These are phyloP conservation scores for Gallinago media DNA, from an alignment of 2,113 vertebrate genomes.

Conservation along the genomic window DNA sequence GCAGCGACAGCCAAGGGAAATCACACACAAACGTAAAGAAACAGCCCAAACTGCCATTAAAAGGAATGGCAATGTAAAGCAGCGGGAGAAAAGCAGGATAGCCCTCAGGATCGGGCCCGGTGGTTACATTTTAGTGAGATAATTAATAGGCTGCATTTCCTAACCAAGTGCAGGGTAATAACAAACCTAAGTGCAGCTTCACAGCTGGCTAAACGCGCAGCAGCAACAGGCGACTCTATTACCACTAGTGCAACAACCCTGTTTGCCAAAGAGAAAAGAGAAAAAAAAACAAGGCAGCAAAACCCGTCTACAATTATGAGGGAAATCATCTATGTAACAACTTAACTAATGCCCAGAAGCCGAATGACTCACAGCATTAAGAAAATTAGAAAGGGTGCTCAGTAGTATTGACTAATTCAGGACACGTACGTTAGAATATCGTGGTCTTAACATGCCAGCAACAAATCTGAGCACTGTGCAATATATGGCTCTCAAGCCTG, in stretches of 20 bases:
- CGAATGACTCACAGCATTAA: slow-evolving; percentile 54
- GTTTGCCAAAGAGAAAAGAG: slow-evolving; percentile 46
- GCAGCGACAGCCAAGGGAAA: background rate
- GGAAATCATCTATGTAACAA: slow-evolving; percentile 73
- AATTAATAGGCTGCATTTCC: slow-evolving; percentile 35
- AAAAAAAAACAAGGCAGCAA: slow-evolving; percentile 57
- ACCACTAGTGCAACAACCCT: slow-evolving; percentile 35
- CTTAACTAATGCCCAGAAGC: slow-evolving; percentile 68
- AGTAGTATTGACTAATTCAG: slow-evolving; percentile 29
- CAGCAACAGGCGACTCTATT: slow-evolving; percentile 60
- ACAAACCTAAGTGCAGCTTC: slow-evolving; percentile 29
- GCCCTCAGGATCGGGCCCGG: background rate
- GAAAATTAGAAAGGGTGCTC: slow-evolving; percentile 57
- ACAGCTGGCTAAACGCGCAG: slow-evolving; percentile 57
- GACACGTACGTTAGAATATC: background rate
- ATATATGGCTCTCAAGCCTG: background rate
- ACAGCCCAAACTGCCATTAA: background rate
- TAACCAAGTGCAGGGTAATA: background rate
- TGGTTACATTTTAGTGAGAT: background rate
- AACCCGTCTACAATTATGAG: slow-evolving; percentile 55
- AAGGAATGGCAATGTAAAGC: background rate
- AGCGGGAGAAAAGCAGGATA: background rate
- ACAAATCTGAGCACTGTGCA: background rate
- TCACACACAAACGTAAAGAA: background rate
- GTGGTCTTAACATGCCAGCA: background rate